Evolutionary conservation across 2,797 vertebrate genomes (phyloP).

Genomic region (Megaceryle alcyon): DNA sequence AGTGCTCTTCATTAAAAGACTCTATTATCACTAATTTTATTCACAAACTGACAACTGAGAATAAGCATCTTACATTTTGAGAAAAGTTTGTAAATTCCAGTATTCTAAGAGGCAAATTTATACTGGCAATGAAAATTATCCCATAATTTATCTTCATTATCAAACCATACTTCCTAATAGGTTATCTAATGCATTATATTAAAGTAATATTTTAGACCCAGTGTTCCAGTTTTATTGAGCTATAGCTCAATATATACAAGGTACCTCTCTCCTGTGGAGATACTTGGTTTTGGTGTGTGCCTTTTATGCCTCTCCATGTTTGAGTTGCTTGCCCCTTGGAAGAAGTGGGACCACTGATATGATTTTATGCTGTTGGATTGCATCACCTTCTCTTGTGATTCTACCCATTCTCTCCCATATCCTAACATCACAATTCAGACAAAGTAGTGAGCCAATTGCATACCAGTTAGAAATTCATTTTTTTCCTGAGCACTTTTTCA

Average conservation of each 20-base stretch:
- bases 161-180: background rate
- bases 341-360: background rate
- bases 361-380: background rate
- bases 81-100: background rate
- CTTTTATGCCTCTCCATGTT: background rate
- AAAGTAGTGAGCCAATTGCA: background rate
- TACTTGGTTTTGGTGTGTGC: rapidly evolving
- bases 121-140: background rate
- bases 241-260: background rate
- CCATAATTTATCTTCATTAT: background rate
- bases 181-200: background rate
- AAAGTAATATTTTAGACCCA: background rate
- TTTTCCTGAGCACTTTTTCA: background rate
- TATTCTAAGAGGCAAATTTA: background rate
- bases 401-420: background rate
- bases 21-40: background rate
- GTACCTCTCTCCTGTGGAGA: background rate
- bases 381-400: background rate
- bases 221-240: background rate
- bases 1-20: background rate
- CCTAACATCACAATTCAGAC: background rate
- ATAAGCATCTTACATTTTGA: background rate
- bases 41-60: background rate
- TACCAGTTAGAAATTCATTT: background rate
- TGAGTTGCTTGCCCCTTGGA: background rate